Evolutionary conservation across 37 sponge, comb jelly and placozoan genomes (phyloP).

Genomic region (Aplysina aerophoba): DNA sequence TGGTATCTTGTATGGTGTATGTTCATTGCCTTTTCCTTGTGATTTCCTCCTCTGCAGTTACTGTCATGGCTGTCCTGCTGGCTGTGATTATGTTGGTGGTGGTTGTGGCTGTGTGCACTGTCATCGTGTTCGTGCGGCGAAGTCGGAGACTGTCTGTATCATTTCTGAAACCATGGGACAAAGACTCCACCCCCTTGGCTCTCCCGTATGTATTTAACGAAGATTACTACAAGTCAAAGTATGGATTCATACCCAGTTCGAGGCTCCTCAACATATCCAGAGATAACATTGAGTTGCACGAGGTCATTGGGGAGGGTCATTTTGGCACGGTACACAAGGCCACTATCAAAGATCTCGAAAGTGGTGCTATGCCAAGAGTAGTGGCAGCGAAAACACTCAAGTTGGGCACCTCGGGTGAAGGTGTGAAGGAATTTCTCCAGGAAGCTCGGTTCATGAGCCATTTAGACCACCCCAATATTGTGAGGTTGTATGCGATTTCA

Average conservation of each 20-base stretch:
- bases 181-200: neutral
- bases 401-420: conserved; percentile 6
- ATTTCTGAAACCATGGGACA: neutral
- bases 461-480: conserved; percentile 54
- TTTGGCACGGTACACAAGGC: conserved; percentile 71
- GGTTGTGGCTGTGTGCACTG: neutral
- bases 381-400: conserved; percentile 68
- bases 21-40: no score
- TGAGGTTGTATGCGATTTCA: conserved; percentile 53
- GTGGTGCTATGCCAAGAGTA: neutral
- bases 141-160: no score
- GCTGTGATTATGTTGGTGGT: neutral
- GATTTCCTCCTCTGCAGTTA: no score
- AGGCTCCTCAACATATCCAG: neutral
- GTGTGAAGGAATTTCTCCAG: conserved; percentile 52
- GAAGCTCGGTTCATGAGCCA: conserved; percentile 63
- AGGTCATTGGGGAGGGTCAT: conserved; percentile 62
- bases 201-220: conserved; percentile 20
- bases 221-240: conserved; percentile 31
- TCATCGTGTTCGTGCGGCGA: neutral
- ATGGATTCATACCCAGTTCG: neutral
- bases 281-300: neutral
- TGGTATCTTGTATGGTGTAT: no score
- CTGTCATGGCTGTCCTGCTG: neutral
- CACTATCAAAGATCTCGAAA: conserved; percentile 26